Evolutionary conservation across 2,113 vertebrate species (phyloP).

Genomic region (Xiphophorus hellerii): DNA sequence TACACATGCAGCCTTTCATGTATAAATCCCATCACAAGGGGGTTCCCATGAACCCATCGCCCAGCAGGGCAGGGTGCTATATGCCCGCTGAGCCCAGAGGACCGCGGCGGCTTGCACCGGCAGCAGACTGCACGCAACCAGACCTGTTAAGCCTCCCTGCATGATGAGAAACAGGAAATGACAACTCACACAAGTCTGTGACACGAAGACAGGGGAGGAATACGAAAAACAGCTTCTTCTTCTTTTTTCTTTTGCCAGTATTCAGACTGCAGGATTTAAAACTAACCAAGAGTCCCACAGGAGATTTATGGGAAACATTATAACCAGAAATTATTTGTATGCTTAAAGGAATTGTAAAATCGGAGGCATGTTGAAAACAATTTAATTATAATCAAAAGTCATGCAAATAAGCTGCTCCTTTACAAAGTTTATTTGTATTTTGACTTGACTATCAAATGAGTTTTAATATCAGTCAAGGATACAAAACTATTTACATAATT

Average conservation of each 20-base stretch:
- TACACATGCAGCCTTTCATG: not conserved
- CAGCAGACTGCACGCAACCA: conserved; percentile 25
- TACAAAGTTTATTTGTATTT: not conserved
- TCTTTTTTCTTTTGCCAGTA: not conserved
- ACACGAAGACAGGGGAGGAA: not conserved
- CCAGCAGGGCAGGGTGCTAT: conserved; percentile 20
- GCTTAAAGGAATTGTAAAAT: not conserved
- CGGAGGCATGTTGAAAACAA: not conserved
- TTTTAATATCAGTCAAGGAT: not conserved
- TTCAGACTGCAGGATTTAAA: not conserved
- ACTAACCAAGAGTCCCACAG: not conserved
- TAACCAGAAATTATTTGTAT: not conserved
- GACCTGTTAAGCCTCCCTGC: conserved; percentile 33
- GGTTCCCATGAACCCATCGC: conserved; percentile 15
- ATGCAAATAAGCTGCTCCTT: not conserved
- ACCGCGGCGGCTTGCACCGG: conserved; percentile 22
- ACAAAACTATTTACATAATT: not conserved
- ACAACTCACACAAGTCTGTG: not conserved
- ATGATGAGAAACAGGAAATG: not conserved
- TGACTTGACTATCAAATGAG: not conserved
- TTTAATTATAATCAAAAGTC: not conserved
- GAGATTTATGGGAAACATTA: not conserved
- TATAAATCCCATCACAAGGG: conserved; percentile 10
- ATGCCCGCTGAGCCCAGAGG: conserved; percentile 12
- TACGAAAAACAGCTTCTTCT: not conserved